Conservation (phyloP, 2,113 vertebrate genomes). For the Cinclus mexicanus region DNA sequence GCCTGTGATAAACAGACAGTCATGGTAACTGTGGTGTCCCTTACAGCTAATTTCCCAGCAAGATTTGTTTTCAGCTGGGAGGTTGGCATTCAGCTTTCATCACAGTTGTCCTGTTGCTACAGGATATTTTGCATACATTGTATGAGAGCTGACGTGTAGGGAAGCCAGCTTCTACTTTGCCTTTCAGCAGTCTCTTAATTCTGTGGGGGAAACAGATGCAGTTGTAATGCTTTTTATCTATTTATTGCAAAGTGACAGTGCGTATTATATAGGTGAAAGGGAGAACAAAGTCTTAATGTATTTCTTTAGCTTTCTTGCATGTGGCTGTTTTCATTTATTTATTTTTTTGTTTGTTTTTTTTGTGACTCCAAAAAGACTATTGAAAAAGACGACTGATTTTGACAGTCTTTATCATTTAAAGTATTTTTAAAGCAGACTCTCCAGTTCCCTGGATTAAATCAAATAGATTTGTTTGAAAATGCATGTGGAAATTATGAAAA, state of each 20-base stretch:
- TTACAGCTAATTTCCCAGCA: neutral
- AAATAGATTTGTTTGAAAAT: neutral
- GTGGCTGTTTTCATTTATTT: too few species aligned
- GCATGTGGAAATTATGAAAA: neutral
- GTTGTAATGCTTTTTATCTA: neutral
- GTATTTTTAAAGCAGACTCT: neutral
- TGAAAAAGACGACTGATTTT: neutral
- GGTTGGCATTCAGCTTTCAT: neutral
- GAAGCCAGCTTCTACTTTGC: neutral
- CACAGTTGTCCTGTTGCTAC: neutral
- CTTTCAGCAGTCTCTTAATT: neutral
- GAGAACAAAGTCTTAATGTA: neutral
- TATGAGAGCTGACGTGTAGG: neutral
- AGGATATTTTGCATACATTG: neutral
- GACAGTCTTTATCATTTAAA: neutral
- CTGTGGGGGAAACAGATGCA: neutral
- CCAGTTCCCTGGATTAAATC: neutral
- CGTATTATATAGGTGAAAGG: neutral
- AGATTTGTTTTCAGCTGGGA: neutral
- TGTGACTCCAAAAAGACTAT: neutral
- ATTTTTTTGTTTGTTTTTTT: neutral
- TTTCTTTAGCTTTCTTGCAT: neutral
- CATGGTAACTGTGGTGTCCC: neutral
- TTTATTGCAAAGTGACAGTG: neutral
- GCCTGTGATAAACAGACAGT: neutral